phyloP scores from a whole-genome alignment of 2,113 vertebrate species.

The Malaclemys terrapin region DNA sequence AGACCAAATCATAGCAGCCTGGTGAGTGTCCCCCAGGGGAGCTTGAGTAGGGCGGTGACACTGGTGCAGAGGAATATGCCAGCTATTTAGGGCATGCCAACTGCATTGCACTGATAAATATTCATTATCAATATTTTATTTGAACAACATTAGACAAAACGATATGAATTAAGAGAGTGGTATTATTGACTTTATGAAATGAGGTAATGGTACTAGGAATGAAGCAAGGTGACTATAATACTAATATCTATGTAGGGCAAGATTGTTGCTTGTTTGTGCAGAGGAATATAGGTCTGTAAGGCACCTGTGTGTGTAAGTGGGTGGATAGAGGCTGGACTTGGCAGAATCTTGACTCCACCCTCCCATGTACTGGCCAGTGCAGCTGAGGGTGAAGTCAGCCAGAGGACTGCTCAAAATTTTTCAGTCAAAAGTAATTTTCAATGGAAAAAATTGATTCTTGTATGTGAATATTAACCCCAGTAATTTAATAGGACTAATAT shows the following conservation, averaged over 20 bases:
- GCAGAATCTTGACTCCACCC: not conserved
- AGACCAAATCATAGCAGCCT: not conserved
- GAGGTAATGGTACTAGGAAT: not conserved
- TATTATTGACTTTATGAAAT: not conserved
- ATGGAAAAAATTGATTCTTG: not conserved
- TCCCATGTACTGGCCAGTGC: not conserved
- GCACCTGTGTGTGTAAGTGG: not conserved
- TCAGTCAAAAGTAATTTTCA: not conserved
- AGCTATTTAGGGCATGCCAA: not conserved
- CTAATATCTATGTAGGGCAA: rapidly evolving
- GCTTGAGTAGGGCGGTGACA: not conserved
- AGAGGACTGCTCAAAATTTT: not conserved
- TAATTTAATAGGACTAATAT: not conserved
- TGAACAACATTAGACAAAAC: not conserved
- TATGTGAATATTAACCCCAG: not conserved
- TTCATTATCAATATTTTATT: not conserved
- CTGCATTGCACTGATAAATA: not conserved
- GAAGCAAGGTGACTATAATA: not conserved
- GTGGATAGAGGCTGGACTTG: not conserved
- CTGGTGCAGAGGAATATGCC: not conserved
- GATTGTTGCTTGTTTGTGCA: not conserved
- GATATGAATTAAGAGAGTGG: not conserved
- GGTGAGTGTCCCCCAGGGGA: not conserved
- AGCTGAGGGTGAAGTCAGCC: not conserved
- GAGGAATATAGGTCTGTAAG: not conserved